Conservation (phyloP, 2,888 invertebrate species). For the Aquatica leii region DNA sequence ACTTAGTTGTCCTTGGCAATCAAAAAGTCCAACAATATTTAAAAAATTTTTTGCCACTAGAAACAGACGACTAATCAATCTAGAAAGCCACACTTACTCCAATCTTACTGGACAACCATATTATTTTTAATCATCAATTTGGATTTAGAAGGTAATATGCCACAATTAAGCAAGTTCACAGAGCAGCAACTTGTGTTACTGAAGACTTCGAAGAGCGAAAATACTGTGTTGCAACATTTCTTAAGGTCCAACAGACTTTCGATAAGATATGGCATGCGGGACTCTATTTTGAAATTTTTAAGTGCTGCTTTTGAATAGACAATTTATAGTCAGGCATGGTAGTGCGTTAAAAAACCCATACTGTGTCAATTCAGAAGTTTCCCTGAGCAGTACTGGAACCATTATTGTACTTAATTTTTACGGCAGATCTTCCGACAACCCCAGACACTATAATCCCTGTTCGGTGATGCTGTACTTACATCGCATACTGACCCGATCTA, state of each 20-base stretch:
- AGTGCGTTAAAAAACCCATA: neutral
- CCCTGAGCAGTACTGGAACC: conserved; percentile 13
- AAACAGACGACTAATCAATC: too few relatives aligned
- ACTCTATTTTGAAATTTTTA: neutral
- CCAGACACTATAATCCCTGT: neutral
- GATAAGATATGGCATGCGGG: too few relatives aligned
- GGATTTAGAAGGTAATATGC: too few relatives aligned
- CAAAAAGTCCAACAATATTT: neutral
- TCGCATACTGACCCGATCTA: neutral
- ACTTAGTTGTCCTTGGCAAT: neutral
- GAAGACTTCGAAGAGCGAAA: neutral
- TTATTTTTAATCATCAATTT: too few relatives aligned
- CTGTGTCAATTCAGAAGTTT: conserved; percentile 6
- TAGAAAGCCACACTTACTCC: too few relatives aligned
- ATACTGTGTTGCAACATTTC: neutral
- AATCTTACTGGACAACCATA: too few relatives aligned
- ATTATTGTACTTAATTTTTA: conserved; percentile 7
- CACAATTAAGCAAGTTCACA: neutral
- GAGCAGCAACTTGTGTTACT: neutral
- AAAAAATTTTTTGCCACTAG: conserved; percentile 2
- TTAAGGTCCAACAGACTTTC: too few relatives aligned
- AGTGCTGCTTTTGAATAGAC: neutral
- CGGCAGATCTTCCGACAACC: neutral
- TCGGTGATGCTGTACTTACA: too few relatives aligned
- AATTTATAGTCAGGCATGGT: too few relatives aligned